Evolutionary conservation across 1,140 invertebrate genomes (phyloP), one percentile per base, ranked within the genome.

Genomic region (Meloidogyne hapla): DNA sequence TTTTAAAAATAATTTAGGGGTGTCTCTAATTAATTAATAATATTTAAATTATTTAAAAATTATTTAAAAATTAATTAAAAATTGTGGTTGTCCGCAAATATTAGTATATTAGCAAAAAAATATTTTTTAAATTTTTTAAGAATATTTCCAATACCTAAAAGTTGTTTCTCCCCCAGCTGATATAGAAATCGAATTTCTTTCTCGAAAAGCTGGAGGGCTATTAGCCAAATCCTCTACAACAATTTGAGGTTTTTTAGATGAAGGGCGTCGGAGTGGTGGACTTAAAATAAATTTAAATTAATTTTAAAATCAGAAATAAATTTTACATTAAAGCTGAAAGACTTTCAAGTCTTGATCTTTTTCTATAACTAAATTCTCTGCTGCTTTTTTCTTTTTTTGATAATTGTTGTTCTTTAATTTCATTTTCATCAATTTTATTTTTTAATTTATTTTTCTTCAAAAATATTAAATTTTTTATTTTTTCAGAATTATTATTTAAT

Each of bases 151-250:
- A 61, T 45, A 84, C 83, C 83, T 75, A 66, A 79, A 85, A 33
- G 84, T 85, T 0, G 84, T 85, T 28, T 83, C 83, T 61, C 84
- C 84, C 33, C 85, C 84, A 21, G 77, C 84, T 2, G 86, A 86
- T 15, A 85, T 85, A 21, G 85, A 85, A 69, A 85, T 21, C 13
- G 71, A 73, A 28, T 42, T 67, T 56, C 48, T 56, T 56, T 56
- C 18, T n/a, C 48, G 4, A 56, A 56, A 56, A 42, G 33, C 25
- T n/a, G 23, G 61, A 8, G 28, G 42, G n/a, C 18, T 56, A 38
- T 73, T 25, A 12, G 71, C 56, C 10, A 73, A n/a, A 68, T 86
- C 84, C 42, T 86, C 84, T 21, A 86, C 86, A 25, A 86, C 78
- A 67, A 86, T 86, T 76, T 86, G 83, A 23, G 84, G 84, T 45